Evolutionary conservation across 2,797 vertebrate species (phyloP).

Genomic region (Coluber constrictor): DNA sequence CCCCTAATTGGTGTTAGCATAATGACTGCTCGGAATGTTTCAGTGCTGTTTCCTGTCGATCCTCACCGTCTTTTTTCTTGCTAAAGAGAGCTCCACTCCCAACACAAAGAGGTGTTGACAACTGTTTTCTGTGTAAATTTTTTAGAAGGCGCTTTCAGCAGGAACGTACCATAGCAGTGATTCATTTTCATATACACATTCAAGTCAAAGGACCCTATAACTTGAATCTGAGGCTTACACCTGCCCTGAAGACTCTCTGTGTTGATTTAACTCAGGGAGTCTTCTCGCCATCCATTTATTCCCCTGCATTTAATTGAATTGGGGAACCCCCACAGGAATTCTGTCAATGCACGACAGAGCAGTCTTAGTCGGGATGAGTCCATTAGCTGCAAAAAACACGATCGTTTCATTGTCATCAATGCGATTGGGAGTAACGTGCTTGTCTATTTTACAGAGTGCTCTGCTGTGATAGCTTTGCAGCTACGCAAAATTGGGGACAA

Average conservation of each 20-base stretch:
- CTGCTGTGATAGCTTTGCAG: conserved; percentile 37
- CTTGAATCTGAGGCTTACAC: neutral
- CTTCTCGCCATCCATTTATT: neutral
- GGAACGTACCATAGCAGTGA: neutral
- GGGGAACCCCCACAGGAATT: neutral
- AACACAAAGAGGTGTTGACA: too few species aligned
- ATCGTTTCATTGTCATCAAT: neutral
- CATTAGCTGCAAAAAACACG: neutral
- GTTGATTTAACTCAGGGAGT: neutral
- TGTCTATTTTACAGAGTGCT: conserved; percentile 56
- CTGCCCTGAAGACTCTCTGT: neutral
- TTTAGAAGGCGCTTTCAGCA: neutral
- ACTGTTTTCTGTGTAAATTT: neutral
- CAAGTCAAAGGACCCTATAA: neutral
- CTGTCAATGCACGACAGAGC: neutral
- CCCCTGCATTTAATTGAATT: neutral
- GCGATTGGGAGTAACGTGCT: neutral
- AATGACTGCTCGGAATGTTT: neutral
- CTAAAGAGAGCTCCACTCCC: neutral
- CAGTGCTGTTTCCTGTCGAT: neutral
- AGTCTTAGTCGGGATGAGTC: neutral
- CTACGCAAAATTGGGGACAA: conserved; percentile 70
- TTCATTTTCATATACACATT: neutral
- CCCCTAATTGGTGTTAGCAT: neutral
- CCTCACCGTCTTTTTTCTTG: neutral